Evolutionary conservation across 1,140 invertebrate genomes (phyloP).

Genomic region (Melipona quadrifasciata): DNA sequence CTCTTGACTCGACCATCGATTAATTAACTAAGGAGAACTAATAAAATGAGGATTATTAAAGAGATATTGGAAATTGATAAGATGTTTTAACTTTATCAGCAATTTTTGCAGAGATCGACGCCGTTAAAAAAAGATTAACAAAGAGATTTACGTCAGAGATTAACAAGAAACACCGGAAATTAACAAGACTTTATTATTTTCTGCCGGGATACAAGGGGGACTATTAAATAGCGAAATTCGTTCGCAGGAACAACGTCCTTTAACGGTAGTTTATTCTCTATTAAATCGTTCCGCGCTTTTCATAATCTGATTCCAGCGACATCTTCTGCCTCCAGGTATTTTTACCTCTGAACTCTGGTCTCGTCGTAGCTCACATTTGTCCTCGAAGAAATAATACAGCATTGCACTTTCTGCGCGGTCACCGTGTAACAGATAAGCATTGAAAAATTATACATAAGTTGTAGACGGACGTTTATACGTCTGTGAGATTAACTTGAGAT

Average conservation of each 20-base stretch:
- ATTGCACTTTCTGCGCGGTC: not conserved
- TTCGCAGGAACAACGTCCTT: not conserved
- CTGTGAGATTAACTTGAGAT: too few relatives aligned
- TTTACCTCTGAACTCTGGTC: slow-evolving; percentile 21
- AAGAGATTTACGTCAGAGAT: too few relatives aligned
- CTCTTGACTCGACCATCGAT: too few relatives aligned
- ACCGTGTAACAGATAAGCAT: slow-evolving; percentile 3
- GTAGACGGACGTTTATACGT: too few relatives aligned
- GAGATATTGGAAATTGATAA: too few relatives aligned
- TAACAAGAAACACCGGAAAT: not conserved
- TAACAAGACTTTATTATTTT: not conserved
- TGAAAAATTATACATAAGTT: not conserved
- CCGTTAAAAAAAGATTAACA: too few relatives aligned
- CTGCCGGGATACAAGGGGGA: not conserved
- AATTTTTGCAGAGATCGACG: too few relatives aligned
- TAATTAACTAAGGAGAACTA: too few relatives aligned
- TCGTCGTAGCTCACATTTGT: slow-evolving; percentile 20
- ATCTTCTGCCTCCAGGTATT: slow-evolving; percentile 6
- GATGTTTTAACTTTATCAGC: too few relatives aligned
- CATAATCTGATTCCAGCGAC: slow-evolving; percentile 47
- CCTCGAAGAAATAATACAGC: slow-evolving; percentile 27
- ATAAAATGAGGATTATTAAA: too few relatives aligned
- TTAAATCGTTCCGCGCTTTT: slow-evolving; percentile 26
- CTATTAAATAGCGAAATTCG: not conserved
- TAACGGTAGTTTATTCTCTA: not conserved